Base-by-base conservation (phyloP, 2,797 vertebrate genomes). In the Gorsachius magnificus region DNA sequence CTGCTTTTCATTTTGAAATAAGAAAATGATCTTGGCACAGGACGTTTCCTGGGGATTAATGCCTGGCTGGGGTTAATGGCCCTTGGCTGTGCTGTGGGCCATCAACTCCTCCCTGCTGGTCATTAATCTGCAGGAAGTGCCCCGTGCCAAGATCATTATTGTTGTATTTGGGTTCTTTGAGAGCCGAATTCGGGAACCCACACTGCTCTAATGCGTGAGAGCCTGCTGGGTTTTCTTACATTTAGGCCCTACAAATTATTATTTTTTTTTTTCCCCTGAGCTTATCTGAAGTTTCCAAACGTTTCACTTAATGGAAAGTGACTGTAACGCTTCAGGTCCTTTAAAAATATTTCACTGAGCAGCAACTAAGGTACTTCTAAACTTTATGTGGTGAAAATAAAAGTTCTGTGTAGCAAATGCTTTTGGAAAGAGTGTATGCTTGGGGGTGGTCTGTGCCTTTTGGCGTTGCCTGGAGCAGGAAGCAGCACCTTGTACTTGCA, bases 91-190 rank as follows among this genome's bases (percentile, higher is more conserved):
- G 2, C 76, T 92, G 93, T 93, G 87, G 83, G 87, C 71, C 84
- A 90, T 96, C 86, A 82, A 3, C 83, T 94, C 92, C 93, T 97
- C 96, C 95, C 89, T 90, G 92, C 91, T 96, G 90, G 92, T 95
- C 97, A 96, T 97, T 97, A 97, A 96, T 97, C 92, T 86, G 63
- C 84, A 97, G 89, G 90, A 97, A 96, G 76, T 96, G 83, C 75
- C 95, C 86, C 81, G 83, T 95, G 84, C 85, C 93, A 97, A 96
- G 89, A 95, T 88, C 83, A 84, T 96, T 96, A 91, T 83, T 96
- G 87, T 83, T 91, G 92, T 90, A 77, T 97, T 96, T 97, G 93
- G 65, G 93, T 97, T 94, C 79, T 93, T 96, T 91, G 79, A 93
- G 57, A 94, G 66, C 68, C 48, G 66, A 93, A 94, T 97, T 91